phyloP scores from a whole-genome alignment of 2,113 vertebrate genomes.

The Microtus oregoni region DNA sequence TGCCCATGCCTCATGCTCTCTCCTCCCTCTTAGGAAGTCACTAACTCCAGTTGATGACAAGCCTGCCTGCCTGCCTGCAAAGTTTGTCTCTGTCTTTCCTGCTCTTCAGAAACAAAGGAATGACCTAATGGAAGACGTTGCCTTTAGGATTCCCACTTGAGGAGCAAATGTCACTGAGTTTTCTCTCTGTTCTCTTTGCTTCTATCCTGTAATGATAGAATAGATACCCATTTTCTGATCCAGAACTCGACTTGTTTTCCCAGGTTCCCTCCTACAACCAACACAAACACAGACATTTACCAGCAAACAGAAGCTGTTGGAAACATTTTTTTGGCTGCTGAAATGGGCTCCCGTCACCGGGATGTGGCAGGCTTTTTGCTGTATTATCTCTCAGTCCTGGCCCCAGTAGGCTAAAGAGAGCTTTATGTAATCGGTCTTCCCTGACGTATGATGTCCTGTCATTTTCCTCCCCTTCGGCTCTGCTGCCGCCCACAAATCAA shows the following conservation, averaged over 20 bases:
- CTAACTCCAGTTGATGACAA: background rate
- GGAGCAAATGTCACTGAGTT: background rate
- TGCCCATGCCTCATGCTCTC: background rate
- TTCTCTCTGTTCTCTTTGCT: slow-evolving; percentile 54
- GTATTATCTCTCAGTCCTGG: slow-evolving; percentile 79
- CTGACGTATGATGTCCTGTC: slow-evolving; percentile 71
- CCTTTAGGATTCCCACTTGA: slow-evolving; percentile 43
- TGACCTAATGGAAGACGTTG: slow-evolving; percentile 7
- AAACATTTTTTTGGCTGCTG: slow-evolving; percentile 83
- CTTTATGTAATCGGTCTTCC: slow-evolving; percentile 66
- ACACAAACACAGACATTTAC: slow-evolving; percentile 66
- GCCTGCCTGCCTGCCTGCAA: background rate
- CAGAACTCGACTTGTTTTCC: slow-evolving; percentile 66
- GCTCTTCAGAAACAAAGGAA: slow-evolving; percentile 44
- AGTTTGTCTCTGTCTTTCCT: slow-evolving; percentile 49
- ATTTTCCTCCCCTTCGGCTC: slow-evolving; percentile 74
- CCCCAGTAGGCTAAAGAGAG: slow-evolving; percentile 42
- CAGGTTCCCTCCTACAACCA: slow-evolving; percentile 74
- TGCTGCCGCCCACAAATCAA: slow-evolving; percentile 76
- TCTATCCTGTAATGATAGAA: slow-evolving; percentile 51
- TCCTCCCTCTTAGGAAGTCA: background rate
- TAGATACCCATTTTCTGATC: slow-evolving; percentile 58
- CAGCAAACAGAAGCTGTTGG: slow-evolving; percentile 83
- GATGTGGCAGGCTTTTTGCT: slow-evolving; percentile 80
- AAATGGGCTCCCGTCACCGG: slow-evolving; percentile 81